Percentiles rank a stretch among this genome's conserved stretches.
Conservation (phyloP, 2,113 vertebrate species). For the Caretta caretta region DNA sequence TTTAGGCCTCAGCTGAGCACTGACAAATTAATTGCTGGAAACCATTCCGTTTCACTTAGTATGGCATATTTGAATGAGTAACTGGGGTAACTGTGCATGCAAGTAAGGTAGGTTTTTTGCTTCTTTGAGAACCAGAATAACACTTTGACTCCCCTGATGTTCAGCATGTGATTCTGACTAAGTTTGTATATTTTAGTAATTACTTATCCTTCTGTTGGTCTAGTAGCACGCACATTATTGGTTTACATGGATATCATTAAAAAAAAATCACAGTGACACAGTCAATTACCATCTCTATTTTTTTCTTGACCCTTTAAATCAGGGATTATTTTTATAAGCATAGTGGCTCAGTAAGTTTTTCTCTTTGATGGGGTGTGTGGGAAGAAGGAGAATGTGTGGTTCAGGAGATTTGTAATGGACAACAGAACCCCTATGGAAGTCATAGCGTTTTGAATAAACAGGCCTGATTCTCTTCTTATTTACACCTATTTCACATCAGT, state of each 20-base stretch:
- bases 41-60: neutral
- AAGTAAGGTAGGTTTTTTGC: neutral
- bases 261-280: neutral
- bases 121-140: slow-evolving; percentile 17
- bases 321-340: neutral
- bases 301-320: neutral
- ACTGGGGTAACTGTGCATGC: neutral
- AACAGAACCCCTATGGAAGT: neutral
- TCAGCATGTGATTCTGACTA: neutral
- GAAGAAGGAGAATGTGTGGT: neutral
- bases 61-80: neutral
- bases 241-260: neutral
- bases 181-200: neutral
- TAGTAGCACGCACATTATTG: neutral
- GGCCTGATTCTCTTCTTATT: neutral
- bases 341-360: neutral
- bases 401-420: neutral
- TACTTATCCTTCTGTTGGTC: neutral
- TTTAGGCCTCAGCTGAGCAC: neutral
- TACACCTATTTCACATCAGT: neutral
- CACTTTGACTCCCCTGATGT: neutral
- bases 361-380: neutral
- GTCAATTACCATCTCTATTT: neutral
- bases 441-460: neutral
- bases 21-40: neutral